phyloP scores from a whole-genome alignment of 2,797 vertebrate species.

The Epinephelus malabaricus region DNA sequence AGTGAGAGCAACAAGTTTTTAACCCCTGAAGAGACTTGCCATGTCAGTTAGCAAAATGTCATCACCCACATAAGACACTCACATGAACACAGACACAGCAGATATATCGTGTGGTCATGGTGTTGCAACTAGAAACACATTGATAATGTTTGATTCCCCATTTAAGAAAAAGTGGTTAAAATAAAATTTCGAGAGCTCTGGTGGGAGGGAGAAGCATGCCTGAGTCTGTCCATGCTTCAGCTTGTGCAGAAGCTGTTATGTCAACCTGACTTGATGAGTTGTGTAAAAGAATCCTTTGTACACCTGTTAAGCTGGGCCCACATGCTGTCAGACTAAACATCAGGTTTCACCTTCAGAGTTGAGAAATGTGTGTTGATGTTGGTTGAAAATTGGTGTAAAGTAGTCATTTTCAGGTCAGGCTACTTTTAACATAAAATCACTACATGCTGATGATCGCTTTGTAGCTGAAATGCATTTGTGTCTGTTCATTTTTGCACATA shows the following conservation, averaged over 20 bases:
- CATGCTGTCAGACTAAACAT: not conserved
- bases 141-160: not conserved
- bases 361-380: not conserved
- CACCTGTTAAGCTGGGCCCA: not conserved
- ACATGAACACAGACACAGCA: not conserved
- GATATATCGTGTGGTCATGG: no score
- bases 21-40: not conserved
- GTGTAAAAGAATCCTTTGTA: not conserved
- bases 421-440: not conserved
- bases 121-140: not conserved
- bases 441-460: no score
- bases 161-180: not conserved
- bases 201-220: no score
- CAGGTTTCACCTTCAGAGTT: constrained; percentile 11
- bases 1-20: not conserved
- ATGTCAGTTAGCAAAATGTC: not conserved
- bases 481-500: no score
- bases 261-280: not conserved
- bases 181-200: not conserved
- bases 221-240: not conserved
- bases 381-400: not conserved
- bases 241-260: not conserved
- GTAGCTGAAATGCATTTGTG: no score
- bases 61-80: not conserved
- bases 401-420: not conserved